Base-by-base conservation (phyloP, 2,113 vertebrate species). In the Indicator maculatus region DNA sequence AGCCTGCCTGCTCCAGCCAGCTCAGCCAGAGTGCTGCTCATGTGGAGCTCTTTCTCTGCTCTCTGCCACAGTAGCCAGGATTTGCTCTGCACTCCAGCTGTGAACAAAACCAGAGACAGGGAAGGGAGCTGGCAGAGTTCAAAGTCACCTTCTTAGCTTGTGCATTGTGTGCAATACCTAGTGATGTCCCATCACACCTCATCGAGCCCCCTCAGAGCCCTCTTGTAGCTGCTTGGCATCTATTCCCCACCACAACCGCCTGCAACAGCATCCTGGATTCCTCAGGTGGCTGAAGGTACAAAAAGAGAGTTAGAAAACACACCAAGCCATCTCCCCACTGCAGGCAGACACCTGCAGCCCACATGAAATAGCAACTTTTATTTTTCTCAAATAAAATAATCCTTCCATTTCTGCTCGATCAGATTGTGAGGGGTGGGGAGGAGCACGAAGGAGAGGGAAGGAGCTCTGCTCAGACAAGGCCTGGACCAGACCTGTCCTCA, bases 381-480 rank as follows among this genome's bases (percentile, higher is more conserved):
- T 96, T 96, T 61, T 94, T 92, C 90, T 94, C 95, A 89, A 83
- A 95, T 95, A 96, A 95, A 96, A 95, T 92, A 93, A 92, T 93
- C 89, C 93, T 93, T 96, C 90, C 84, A 67, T 86, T 93, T 93
- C 93, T 80, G 84, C 93, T 89, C 44, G 0, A 45, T 91, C 38
- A 8, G 90, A 64, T 58, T 69, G 79, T 45, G 73, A 90, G 53
- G 90, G 73, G 44, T 47, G 82, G 65, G 59, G 77, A 93, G 89
- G 87, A 89, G 45, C 86, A 61, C 31, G 53, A 11, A 76, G 50
- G 74, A 83, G 76, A 75, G 77, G 92, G 71, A 61, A 87, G 65
- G 84, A 89, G 74, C 56, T 16, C 80, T 82, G 94, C 66, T 86
- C 83, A 82, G 89, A 89, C 78, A 87, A 44, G 79, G 27, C 20